Base-by-base conservation (phyloP, 30 jellyfish, hydroid and myxozoan species). In the Chrysaora quinquecirrha region DNA sequence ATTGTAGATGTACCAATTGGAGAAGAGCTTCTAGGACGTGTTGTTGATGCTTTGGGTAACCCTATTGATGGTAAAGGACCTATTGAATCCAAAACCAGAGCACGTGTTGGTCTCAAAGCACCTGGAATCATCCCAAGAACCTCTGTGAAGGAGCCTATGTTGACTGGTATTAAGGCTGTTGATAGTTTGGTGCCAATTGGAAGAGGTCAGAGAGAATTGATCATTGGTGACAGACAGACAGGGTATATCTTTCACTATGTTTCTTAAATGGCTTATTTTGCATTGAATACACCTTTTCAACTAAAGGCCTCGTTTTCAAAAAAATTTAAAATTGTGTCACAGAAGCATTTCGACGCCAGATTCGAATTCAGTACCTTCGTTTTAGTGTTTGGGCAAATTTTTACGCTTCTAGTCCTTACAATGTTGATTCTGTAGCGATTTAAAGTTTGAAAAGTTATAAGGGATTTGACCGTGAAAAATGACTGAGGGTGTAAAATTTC, bases 1-100 rank as follows among this genome's bases (percentile, higher is more conserved):
- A 95, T 95, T 90, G 99, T 95, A 23, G 99, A 95, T 90, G 99
- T 95, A 24, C 99, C 99, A 20, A 97, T 95, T 48, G 99, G 99
- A 12, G 96, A 90, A 30, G 98, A 79, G 47, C 85, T 95, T 27
- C 78, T 95, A 19, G 99, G 99, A 1, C 96, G 99, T 63, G 99
- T 95, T 75, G 99, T 95, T 34, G 99, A 95, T 95, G 99, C 98
- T 31, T 85, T 95, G 46, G 99, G 99, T 30, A 95, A 89, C 64
- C 98, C 99, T 0, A 95, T 95, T 73, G 99, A 95, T 81, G 99
- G 99, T 4, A 80, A 76, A 49, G 99, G 99, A 34, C 98, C 98
- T 1, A 82, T 95, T 73, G 90, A 25, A 25, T 54, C 97, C 19
- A 50, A 35, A 3, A 71, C 52, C 64, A 83, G 98, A 27, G 97